phyloP scores from a whole-genome alignment of 2,888 invertebrate genomes.

The Laothoe populi region DNA sequence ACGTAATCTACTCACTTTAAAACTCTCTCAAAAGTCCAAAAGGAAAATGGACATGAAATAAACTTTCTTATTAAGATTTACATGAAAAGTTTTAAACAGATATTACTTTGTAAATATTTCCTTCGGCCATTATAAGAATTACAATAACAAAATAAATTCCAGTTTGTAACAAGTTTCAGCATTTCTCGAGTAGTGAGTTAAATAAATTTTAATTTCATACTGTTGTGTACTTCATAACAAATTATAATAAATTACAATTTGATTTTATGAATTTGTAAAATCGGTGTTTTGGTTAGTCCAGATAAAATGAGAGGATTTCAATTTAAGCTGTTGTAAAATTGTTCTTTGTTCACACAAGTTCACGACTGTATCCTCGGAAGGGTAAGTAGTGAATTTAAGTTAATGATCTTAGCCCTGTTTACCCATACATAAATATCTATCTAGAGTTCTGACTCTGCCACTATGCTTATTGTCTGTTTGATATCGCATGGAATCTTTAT shows the following conservation, averaged over 20 bases:
- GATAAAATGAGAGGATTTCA: too few species aligned
- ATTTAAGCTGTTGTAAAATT: too few species aligned
- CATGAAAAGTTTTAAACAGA: constrained; percentile 35
- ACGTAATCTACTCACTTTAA: neutral
- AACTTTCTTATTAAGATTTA: constrained; percentile 39
- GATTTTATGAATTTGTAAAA: neutral
- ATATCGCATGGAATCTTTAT: too few species aligned
- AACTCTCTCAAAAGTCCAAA: neutral
- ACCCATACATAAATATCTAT: too few species aligned
- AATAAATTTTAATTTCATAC: constrained; percentile 6
- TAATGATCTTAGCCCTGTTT: too few species aligned
- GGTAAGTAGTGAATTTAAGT: too few species aligned
- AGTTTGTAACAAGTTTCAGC: constrained; percentile 22
- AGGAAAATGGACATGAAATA: constrained; percentile 27
- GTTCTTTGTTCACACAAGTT: too few species aligned
- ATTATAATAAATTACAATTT: neutral
- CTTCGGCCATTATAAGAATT: constrained; percentile 28
- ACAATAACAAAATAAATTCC: constrained; percentile 24
- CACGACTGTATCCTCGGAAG: too few species aligned
- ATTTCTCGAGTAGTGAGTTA: constrained; percentile 21
- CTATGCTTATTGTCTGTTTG: too few species aligned
- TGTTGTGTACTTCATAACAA: neutral
- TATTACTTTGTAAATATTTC: constrained; percentile 34
- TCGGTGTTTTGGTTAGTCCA: neutral
- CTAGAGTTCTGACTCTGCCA: too few species aligned